Conservation (phyloP, 2,888 invertebrate genomes). For the Apodemia mormo region DNA sequence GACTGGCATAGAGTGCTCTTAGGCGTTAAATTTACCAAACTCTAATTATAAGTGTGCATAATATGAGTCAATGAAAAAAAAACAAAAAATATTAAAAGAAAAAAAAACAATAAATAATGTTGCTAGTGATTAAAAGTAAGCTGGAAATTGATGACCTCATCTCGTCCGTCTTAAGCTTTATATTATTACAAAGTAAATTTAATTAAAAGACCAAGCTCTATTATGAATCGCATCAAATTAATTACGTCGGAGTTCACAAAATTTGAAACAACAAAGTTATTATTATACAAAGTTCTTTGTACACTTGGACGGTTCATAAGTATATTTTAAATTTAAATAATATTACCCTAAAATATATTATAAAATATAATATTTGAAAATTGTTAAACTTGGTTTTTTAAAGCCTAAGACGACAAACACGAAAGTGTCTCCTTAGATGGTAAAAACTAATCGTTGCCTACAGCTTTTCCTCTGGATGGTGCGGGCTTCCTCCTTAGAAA, state of each 20-base stretch:
- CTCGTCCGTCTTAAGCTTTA: slow-evolving; percentile 12
- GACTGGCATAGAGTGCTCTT: no score
- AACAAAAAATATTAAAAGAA: not conserved
- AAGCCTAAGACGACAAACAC: no score
- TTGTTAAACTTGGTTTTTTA: no score
- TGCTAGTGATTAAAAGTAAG: slow-evolving; percentile 6
- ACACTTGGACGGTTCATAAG: slow-evolving; percentile 7
- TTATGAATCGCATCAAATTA: slow-evolving; percentile 10
- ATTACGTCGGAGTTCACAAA: slow-evolving; percentile 11
- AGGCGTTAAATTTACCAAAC: no score
- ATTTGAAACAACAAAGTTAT: slow-evolving; percentile 19
- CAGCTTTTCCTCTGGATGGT: no score
- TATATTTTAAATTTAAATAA: not conserved
- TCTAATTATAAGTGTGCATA: no score
- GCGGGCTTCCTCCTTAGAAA: no score
- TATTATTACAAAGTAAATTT: slow-evolving; percentile 14
- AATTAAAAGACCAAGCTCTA: slow-evolving; percentile 14
- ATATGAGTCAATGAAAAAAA: no score
- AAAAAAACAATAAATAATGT: slow-evolving; percentile 9
- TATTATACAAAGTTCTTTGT: slow-evolving; percentile 17
- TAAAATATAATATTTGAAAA: no score
- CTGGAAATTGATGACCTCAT: slow-evolving; percentile 11
- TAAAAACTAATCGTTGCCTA: no score
- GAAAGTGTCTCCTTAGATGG: no score
- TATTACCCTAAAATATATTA: no score